Evolutionary conservation across 2,113 vertebrate species (phyloP).

Genomic region (Phoenicopterus ruber): DNA sequence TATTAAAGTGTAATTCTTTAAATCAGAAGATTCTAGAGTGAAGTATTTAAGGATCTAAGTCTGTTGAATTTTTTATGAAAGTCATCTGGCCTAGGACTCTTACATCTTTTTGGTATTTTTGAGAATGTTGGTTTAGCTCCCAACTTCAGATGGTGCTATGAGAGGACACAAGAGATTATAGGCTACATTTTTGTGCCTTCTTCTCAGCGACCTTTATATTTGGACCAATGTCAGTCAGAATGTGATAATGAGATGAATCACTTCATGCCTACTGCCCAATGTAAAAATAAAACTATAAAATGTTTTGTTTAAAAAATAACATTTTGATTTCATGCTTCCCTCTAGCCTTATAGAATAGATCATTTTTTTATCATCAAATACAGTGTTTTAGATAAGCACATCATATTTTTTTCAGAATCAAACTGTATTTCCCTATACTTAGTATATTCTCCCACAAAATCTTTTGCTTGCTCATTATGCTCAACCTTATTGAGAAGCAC

Average conservation of each 20-base stretch:
- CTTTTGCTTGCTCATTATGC: background rate
- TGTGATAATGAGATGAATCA: background rate
- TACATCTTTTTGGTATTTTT: background rate
- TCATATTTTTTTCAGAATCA: background rate
- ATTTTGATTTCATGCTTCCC: background rate
- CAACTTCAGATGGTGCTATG: background rate
- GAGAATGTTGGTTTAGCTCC: background rate
- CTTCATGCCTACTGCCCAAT: background rate
- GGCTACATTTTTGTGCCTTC: background rate
- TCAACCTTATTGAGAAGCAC: background rate
- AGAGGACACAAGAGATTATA: background rate
- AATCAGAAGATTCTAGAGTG: background rate
- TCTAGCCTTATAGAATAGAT: background rate
- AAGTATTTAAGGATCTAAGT: background rate
- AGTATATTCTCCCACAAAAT: background rate
- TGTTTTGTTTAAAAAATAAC: background rate
- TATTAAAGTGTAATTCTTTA: background rate
- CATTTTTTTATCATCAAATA: background rate
- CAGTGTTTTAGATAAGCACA: background rate
- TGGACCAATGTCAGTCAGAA: background rate
- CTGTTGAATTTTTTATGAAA: background rate
- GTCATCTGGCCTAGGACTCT: background rate
- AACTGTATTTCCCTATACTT: background rate
- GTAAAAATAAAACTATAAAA: background rate
- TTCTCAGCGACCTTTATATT: background rate